Evolutionary conservation across 2,113 vertebrate genomes (phyloP), one percentile per base, ranked within the genome.

Genomic region (Accipiter cooperii): DNA sequence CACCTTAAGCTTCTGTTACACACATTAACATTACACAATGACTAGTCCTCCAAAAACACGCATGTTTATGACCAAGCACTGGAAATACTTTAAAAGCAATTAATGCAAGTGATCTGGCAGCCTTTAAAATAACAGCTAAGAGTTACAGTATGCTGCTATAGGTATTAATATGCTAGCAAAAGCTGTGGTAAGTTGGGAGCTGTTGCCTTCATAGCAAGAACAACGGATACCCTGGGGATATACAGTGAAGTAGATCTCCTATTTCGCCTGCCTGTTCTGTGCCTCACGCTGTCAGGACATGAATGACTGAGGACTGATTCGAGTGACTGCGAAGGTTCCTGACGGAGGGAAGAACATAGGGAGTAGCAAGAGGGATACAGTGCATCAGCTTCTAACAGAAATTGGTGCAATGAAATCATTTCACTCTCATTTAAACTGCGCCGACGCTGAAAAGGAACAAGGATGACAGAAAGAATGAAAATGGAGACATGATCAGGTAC

Each of bases 381-480:
- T 8, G 93, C 61, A 55, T 97, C 95, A 49, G 94, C 94, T 95
- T 97, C 97, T 96, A 97, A 92, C 29, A 97, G 87, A 93, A 95
- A 97, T 15, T 96, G 89, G 51, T 97, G 93, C 73, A 96, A 84
- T 29, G 86, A 98, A 95, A 96, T 95, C 38, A 93, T 91, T 93
- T 95, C 81, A 64, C 65, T 90, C 82, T 97, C 94, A 68, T 95
- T 92, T 85, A 97, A 90, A 96, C 95, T 97, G 96, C 40, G 61
- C 51, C 66, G 76, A 86, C 8, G 17, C 96, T 98, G 93, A 65
- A 96, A 97, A 96, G 93, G 77, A 97, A 96, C 42, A 87, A 88
- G 84, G 78, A 84, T 84, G 90, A 95, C 47, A 96, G 60, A 80
- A 89, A 92, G 57, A 93, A 55, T 69, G 68, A 95, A 95, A 93